Base-by-base conservation (phyloP, 2,888 invertebrate genomes). In the Cremastinae sp. region DNA sequence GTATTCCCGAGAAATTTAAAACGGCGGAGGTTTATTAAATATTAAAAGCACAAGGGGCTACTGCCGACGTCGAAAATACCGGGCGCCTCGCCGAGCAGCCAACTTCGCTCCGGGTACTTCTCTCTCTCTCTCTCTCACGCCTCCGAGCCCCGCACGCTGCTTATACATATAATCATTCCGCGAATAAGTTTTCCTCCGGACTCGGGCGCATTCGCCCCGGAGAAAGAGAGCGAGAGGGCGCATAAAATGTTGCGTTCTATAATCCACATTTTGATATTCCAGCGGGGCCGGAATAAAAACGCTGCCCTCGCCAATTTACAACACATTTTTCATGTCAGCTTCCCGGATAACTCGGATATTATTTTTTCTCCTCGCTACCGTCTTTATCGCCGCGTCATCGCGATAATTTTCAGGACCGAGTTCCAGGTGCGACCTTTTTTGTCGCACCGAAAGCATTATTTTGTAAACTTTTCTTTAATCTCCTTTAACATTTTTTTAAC, bases 11-110 rank as follows among this genome's bases (percentile, higher is more conserved):
- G 78, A 68, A 79, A 78, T 79, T 79, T 78, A 76, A 79, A 79
- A 78, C 68, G 72, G 56, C 78, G 72, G 28, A 72, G 74, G 76
- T 74, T 79, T 79, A 79, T 79, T 79, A 78, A 79, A 79, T 79
- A 79, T 79, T 76, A 78, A 79, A 76, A 76, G 78, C 72, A 74
- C 74, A 58, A 74, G 74, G 68, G 76, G 64, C 41, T 49, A 59
- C 58, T 51, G 47, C 34, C 59, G 51, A 51, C 49, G 69, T 59
- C 18, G 69, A 69, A 69, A 69, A 69, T 69, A 18, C 49, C 49
- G 16, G 38, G 41, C 41, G 20, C 36, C 47, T 10, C 36, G 16
- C 22, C 10, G 54, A 64, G 64, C 64, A 36, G 22, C 14, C 22
- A 10, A 8, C 8, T 20, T 49, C 49, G n/a, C n/a, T n/a, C n/a